These are phyloP conservation scores for Haemorhous mexicanus DNA, from an alignment of 2,113 vertebrate genomes.

Conservation along the genomic window DNA sequence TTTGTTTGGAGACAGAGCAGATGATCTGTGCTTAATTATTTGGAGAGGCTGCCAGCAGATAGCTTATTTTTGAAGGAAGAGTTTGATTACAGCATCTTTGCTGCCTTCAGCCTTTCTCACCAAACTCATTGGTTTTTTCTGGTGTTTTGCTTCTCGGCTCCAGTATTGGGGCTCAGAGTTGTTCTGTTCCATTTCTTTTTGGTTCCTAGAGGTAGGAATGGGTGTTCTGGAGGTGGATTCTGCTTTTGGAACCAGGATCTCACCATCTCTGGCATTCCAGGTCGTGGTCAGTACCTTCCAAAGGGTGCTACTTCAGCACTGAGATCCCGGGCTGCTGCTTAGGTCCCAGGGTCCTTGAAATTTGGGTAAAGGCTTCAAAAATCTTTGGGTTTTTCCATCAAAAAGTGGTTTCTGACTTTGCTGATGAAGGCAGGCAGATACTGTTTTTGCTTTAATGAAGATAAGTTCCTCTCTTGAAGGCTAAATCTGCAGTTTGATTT, in stretches of 20 bases:
- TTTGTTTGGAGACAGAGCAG: neutral
- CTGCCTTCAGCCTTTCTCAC: neutral
- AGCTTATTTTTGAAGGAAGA: neutral
- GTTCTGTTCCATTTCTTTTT: neutral
- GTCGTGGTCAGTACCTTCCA: neutral
- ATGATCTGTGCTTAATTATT: slow-evolving; percentile 19
- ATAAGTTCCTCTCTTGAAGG: neutral
- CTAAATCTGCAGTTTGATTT: neutral
- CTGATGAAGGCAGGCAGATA: neutral
- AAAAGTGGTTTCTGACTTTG: neutral
- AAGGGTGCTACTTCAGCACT: neutral
- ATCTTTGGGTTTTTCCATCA: neutral
- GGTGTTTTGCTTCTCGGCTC: neutral
- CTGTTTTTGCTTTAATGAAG: neutral
- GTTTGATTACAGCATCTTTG: neutral
- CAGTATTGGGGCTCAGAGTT: neutral
- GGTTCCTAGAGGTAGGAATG: neutral
- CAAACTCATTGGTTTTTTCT: neutral
- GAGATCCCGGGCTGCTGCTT: neutral
- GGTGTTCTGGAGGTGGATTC: neutral
- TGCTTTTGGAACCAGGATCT: neutral
- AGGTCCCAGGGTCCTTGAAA: neutral
- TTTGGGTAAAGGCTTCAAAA: neutral
- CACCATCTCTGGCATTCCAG: neutral
- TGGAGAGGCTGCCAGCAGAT: neutral